A percentile compares a stretch with the other conserved stretches of the same genome.
Conservation (phyloP, 2,113 vertebrate genomes). For the Stigmatopora argus region DNA sequence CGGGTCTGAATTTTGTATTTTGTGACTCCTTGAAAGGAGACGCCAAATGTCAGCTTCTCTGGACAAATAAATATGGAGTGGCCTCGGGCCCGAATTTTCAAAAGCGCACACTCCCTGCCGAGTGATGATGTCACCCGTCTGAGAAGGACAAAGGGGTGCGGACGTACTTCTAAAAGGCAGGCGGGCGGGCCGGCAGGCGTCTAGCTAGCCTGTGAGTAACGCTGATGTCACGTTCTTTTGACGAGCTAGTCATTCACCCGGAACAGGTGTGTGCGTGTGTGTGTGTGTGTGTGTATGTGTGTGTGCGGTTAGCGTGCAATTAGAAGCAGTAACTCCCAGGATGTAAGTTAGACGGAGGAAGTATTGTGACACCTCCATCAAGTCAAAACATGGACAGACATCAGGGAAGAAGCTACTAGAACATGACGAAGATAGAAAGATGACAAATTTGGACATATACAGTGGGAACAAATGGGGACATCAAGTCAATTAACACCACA, state of each 20-base stretch:
- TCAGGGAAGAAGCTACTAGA: not conserved
- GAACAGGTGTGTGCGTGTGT: conserved; percentile 31
- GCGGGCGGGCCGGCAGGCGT: conserved; percentile 6
- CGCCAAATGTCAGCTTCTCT: not conserved
- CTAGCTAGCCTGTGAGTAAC: conserved; percentile 48
- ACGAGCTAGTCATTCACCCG: conserved; percentile 40
- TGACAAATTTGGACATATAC: too few species aligned
- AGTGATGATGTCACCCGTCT: not conserved
- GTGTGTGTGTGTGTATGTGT: conserved; percentile 16
- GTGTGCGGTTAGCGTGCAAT: conserved; percentile 30
- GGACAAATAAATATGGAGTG: not conserved
- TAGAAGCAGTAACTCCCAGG: conserved; percentile 19
- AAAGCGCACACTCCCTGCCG: not conserved
- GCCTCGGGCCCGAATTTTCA: not conserved
- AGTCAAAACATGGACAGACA: not conserved
- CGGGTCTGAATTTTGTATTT: too few species aligned
- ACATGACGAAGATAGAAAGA: too few species aligned
- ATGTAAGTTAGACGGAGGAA: not conserved
- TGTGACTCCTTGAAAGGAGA: too few species aligned
- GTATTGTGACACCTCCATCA: not conserved
- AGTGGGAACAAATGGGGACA: too few species aligned
- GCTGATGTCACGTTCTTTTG: conserved; percentile 61
- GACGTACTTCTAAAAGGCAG: conserved; percentile 11
- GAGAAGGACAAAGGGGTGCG: conserved; percentile 13
- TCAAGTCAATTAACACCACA: too few species aligned